Base-by-base conservation (phyloP, 1,140 invertebrate genomes). In the Drosophila miranda region DNA sequence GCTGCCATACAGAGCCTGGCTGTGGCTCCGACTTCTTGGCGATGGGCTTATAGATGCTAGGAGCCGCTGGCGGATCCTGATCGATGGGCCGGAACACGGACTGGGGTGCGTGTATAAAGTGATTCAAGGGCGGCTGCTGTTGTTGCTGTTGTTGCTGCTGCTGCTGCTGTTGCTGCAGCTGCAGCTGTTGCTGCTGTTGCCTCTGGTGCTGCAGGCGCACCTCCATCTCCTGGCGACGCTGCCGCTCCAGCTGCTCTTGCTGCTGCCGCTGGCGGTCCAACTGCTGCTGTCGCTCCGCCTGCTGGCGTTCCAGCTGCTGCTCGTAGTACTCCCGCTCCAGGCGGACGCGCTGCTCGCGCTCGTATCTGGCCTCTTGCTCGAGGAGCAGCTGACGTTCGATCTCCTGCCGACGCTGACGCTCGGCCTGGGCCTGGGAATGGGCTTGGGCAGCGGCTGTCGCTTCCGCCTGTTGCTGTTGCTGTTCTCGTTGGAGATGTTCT, bases 51-150 rank as follows among this genome's bases (percentile, higher is more conserved):
- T 88, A 88, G 13, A 90, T 82, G n/a, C 70, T 75, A 0, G 72
- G 75, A 11, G 57, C 53, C 1, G 68, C 64, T 5, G 28, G 38
- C 30, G 72, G 49, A 9, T 77, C 72, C 13, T 75, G 81, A 78
- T 66, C 82, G 3, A 91, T 89, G 11, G 95, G 94, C 66, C 94
- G 94, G 66, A 95, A 95, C 14, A 94, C 94, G 8, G 95, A 95
- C 90, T 94, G 93, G 1, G 94, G 94, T 2, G 94, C 94, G 78
- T 95, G 95, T 44, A 94, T 94, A 72, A 95, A 95, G 68, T 95
- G 93, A 90, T 95, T 94, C 0, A 95, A 92, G 1, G 92, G 93
- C 48, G 92, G 55, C 23, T 67, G 60, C 0, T 60, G 48, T 7
- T 73, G 70, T 2, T 73, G 67, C 42, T 67, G 55, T 1, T 49